Evolutionary conservation across 2,888 invertebrate species (phyloP).

Genomic region (Thymelicus sylvestris): DNA sequence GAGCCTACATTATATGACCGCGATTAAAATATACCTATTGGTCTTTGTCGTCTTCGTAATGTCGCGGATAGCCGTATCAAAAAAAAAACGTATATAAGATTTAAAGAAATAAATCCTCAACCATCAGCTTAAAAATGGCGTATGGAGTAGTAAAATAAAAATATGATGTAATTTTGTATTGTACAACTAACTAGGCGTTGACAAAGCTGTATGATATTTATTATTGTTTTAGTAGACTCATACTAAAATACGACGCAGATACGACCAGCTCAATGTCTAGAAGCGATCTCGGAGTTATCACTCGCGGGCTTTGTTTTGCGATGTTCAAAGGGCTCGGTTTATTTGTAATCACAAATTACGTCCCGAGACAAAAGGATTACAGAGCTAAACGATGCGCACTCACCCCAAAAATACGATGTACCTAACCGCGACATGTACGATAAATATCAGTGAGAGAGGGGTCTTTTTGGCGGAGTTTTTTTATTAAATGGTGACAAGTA

Average conservation of each 20-base stretch:
- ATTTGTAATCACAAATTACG: conserved; percentile 74
- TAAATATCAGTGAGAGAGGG: conserved; percentile 31
- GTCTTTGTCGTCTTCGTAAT: too few relatives aligned
- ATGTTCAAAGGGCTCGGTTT: conserved; percentile 62
- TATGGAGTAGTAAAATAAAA: too few relatives aligned
- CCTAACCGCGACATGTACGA: conserved; percentile 22
- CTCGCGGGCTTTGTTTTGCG: conserved; percentile 36
- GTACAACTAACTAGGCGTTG: too few relatives aligned
- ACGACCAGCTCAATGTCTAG: conserved; percentile 7
- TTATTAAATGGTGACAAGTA: too few relatives aligned
- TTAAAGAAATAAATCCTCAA: too few relatives aligned
- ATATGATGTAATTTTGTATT: too few relatives aligned
- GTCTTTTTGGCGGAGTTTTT: neutral
- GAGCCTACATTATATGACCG: too few relatives aligned
- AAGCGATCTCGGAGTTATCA: conserved; percentile 35
- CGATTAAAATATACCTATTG: too few relatives aligned
- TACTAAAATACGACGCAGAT: conserved; percentile 1
- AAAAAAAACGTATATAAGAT: too few relatives aligned
- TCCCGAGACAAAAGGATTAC: conserved; percentile 64
- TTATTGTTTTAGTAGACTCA: neutral
- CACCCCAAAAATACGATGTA: conserved; percentile 65
- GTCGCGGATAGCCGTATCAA: too few relatives aligned
- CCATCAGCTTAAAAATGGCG: too few relatives aligned
- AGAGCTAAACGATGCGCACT: conserved; percentile 68
- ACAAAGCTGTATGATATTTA: neutral